Conservation (phyloP, 2,113 vertebrate species). For the Etia nguti region DNA sequence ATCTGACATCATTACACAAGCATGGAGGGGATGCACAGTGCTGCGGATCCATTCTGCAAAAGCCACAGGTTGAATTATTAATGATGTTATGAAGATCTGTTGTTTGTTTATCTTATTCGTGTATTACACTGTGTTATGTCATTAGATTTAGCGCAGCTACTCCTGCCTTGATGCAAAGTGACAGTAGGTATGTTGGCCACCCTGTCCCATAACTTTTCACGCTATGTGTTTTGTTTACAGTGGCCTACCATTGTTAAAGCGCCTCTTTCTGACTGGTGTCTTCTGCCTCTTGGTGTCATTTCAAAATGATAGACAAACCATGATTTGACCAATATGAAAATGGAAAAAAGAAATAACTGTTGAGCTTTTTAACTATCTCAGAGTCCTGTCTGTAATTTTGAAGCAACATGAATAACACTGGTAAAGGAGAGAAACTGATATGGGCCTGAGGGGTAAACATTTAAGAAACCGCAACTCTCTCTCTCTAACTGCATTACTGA, state of each 20-base stretch:
- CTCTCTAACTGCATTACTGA: not conserved
- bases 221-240: not conserved
- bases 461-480: not conserved
- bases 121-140: no score
- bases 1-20: no score
- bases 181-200: no score
- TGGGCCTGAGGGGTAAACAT: not conserved
- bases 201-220: no score
- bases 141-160: no score
- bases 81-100: no score
- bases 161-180: no score
- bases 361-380: not conserved
- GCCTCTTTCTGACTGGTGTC: not conserved
- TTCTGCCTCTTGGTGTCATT: not conserved
- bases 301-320: not conserved
- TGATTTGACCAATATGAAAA: not conserved
- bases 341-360: not conserved
- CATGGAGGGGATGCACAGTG: no score
- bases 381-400: not conserved
- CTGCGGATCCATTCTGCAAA: no score
- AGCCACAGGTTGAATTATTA: no score
- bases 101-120: no score
- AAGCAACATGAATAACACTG: not conserved
- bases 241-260: not conserved
- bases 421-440: not conserved